Evolutionary conservation across 2,797 vertebrate species (phyloP).

Genomic region (Melopsittacus undulatus): DNA sequence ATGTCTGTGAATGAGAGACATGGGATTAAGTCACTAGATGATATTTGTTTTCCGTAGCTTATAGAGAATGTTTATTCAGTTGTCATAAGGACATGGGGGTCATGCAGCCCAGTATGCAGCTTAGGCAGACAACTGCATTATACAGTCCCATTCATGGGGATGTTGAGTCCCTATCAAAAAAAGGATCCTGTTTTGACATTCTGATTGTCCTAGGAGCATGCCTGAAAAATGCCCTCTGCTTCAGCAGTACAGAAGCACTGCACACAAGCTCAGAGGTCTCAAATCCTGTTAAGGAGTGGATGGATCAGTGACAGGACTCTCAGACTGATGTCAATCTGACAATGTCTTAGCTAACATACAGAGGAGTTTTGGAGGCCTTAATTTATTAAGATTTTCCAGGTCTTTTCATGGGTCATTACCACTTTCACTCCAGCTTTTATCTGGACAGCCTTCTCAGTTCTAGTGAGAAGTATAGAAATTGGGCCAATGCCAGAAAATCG

Average conservation of each 20-base stretch:
- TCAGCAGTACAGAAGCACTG: not conserved
- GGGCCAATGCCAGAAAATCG: not conserved
- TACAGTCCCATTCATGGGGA: not conserved
- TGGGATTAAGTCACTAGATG: constrained; percentile 11
- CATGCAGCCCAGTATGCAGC: not conserved
- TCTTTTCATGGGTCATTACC: rapidly evolving
- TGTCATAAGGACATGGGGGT: not conserved
- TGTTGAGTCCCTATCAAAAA: not conserved
- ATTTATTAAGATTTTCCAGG: not conserved
- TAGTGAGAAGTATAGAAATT: not conserved
- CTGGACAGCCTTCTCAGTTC: rapidly evolving
- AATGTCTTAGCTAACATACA: not conserved
- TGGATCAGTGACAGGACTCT: not conserved
- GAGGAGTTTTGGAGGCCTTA: not conserved
- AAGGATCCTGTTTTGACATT: not conserved
- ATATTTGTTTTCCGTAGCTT: constrained; percentile 38
- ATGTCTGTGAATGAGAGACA: constrained; percentile 38
- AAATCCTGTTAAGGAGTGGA: rapidly evolving
- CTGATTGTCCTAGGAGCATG: not conserved
- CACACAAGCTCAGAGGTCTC: not conserved
- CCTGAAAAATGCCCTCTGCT: not conserved
- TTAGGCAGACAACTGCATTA: not conserved
- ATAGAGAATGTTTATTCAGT: constrained; percentile 24
- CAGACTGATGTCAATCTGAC: not conserved
- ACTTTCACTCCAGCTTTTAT: not conserved